Evolutionary conservation across 2,888 invertebrate species (phyloP), one percentile per base, ranked within the genome.

Genomic region (Coleophora flavipennella): DNA sequence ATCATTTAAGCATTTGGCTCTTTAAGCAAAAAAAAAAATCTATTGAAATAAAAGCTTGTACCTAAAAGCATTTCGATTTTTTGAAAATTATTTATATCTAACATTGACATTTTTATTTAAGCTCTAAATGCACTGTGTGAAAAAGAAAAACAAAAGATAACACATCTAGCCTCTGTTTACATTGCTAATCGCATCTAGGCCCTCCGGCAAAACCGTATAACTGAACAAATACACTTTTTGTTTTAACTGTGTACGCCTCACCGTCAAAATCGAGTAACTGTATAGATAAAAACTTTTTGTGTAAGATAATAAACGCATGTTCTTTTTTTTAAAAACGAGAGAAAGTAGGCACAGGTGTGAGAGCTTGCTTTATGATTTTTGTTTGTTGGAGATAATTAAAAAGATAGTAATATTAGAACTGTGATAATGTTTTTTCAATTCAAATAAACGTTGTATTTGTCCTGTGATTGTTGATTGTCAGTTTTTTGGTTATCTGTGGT

Each of bases 311-410:
- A 41, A 43, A 20, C 3, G 20, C 6, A 20, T 6, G 20, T 20
- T 20, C 20, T 20, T 20, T 20, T 20, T 20, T 20, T 6, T 4
- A 20, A 20, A 4, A 20, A 6, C 6, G 20, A 6, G 20, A 20
- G 3, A 4, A 20, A 20, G n/a, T n/a, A n/a, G 49, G 49, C 35
- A 59, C 63, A 67, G 62, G 69, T 71, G 68, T 55, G 49, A 40
- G 49, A 36, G 46, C 41, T 41, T 42, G 45, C 49, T 50, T 51
- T 51, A 46, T 51, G 38, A 61, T 51, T 38, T 38, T 38, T 67
- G 59, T 67, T 66, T 66, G 55, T 43, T 43, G 53, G 45, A 58
- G 73, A 74, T 70, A 67, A 69, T 69, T 62, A 68, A 63, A 64
- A 62, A 57, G 63, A 63, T 64, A 65, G 62, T 66, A 58, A 62